A percentile compares a stretch with the other conserved stretches of the same genome.
Conservation (phyloP, 2,113 vertebrate species). For the Rhea americana region DNA sequence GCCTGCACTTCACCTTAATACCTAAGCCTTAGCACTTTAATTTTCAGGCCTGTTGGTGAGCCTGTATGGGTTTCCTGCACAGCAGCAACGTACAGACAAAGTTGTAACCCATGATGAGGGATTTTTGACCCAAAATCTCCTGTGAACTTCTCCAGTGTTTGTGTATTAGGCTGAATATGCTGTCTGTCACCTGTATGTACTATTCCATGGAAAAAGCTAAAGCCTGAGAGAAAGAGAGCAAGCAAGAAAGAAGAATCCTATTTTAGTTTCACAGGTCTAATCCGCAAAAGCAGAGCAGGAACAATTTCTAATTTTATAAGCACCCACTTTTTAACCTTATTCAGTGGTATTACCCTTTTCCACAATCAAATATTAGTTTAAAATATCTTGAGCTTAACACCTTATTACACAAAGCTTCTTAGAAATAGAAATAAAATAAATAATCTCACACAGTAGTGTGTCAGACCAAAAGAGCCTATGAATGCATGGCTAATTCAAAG, state of each 20-base stretch:
- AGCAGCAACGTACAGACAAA: neutral
- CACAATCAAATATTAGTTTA: slow-evolving; percentile 60
- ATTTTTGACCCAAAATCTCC: neutral
- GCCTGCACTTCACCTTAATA: neutral
- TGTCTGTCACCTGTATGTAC: neutral
- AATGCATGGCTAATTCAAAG: slow-evolving; percentile 42
- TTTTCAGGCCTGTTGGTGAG: neutral
- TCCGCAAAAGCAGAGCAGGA: slow-evolving; percentile 33
- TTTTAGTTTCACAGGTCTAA: slow-evolving; percentile 43
- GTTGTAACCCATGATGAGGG: neutral
- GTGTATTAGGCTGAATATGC: neutral
- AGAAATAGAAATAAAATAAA: slow-evolving; percentile 56
- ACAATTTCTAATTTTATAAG: slow-evolving; percentile 52
- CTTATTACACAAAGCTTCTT: slow-evolving; percentile 64
- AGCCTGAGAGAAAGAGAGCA: neutral
- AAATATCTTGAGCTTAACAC: slow-evolving; percentile 37
- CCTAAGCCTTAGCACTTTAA: neutral
- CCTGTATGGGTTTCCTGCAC: neutral
- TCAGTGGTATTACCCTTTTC: neutral
- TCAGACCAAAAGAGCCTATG: neutral
- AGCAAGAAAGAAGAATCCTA: slow-evolving; percentile 12
- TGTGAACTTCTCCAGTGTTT: neutral
- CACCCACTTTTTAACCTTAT: slow-evolving; percentile 27
- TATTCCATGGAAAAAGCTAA: neutral
- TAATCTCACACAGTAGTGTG: slow-evolving; percentile 28